These are phyloP conservation scores for Neria commutata DNA, from an alignment of 2,888 invertebrate species.

Conservation along the genomic window DNA sequence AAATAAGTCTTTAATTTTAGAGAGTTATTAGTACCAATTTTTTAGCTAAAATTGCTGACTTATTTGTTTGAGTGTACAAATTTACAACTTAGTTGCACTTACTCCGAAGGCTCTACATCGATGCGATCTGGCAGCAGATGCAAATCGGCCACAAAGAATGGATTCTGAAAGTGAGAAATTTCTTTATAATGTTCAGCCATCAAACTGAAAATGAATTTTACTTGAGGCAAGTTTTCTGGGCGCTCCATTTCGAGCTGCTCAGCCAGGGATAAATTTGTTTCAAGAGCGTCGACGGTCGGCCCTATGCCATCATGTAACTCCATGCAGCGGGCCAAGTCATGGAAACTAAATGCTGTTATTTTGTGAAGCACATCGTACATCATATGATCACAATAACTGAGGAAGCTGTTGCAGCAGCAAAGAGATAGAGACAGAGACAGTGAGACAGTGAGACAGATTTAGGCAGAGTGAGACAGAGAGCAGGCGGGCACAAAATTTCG, in stretches of 20 bases:
- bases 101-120: constrained; percentile 62
- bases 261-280: constrained; percentile 61
- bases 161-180: constrained; percentile 41
- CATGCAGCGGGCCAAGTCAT: constrained; percentile 66
- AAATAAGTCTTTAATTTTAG: too few relatives aligned
- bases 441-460: too few relatives aligned
- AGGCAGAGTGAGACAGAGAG: too few relatives aligned
- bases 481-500: too few relatives aligned
- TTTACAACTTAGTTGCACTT: constrained; percentile 31
- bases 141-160: constrained; percentile 67
- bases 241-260: constrained; percentile 64
- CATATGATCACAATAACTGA: constrained; percentile 75
- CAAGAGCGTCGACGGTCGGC: constrained; percentile 63
- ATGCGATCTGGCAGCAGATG: constrained; percentile 66
- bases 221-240: constrained; percentile 62
- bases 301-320: constrained; percentile 65
- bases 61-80: too few relatives aligned
- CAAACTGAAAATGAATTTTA: constrained; percentile 36
- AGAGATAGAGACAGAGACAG: too few relatives aligned
- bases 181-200: neutral
- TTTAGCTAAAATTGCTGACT: too few relatives aligned
- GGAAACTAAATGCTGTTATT: constrained; percentile 70
- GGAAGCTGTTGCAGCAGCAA: constrained; percentile 72
- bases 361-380: constrained; percentile 72
- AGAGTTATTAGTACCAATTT: too few relatives aligned